Base-by-base conservation (phyloP, 2,888 invertebrate species). In the Epinotia ramella region DNA sequence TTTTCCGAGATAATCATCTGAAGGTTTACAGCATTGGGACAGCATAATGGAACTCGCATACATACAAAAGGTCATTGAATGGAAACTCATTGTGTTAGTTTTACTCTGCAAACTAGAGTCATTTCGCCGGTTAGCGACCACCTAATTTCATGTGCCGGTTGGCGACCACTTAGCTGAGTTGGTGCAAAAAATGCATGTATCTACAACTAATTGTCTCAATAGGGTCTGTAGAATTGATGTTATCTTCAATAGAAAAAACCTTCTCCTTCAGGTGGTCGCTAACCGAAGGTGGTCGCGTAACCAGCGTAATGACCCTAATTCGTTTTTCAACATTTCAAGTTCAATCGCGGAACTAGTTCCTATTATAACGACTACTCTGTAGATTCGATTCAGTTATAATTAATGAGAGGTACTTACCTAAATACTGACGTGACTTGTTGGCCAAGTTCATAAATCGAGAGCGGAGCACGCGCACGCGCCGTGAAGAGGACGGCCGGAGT, bases 391-490 rank as follows among this genome's bases (percentile, higher is more conserved):
- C n/a, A 53, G 6, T 53, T 53, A 49, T 49, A n/a, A 53, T 13
- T 53, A 53, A 53, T 53, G 6, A 46, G 16, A 13, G n/a, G 46
- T 46, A 20, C 12, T 0, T 33, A 33, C 24, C 33, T 33, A 33
- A 6, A 7, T 24, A 5, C 6, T 11, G 24, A 12, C 20, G 59
- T 28, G 16, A 65, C 16, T 7, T 66, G 66, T 49, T 11, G 40
- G 20, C 69, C n/a, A 68, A 74, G 69, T 69, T 74, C 63, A 64
- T 64, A 64, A 74, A 20, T 64, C 74, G 24, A 59, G 64, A 69
- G 18, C 66, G 13, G 11, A n/a, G 24, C 64, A 53, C 40, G 75
- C 75, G 71, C 44, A 53, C 56, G 75, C 56, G 71, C 18, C 74
- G 69, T 71, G 70, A 71, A 63, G 63, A 71, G 20, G 63, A 71